phyloP scores from a whole-genome alignment of 2,888 invertebrate genomes.

The Xylota sylvarum region DNA sequence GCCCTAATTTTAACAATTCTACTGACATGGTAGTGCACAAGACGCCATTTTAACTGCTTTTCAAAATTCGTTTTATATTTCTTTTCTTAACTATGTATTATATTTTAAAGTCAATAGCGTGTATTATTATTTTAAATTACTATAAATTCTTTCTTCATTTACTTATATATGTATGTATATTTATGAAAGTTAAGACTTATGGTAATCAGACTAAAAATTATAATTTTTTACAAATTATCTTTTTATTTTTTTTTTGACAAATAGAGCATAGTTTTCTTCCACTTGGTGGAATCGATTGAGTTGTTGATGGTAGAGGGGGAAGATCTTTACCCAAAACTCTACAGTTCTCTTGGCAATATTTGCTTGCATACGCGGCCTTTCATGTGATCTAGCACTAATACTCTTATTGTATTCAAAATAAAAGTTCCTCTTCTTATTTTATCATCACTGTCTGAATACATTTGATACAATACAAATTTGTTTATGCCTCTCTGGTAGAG shows the following conservation, averaged over 20 bases:
- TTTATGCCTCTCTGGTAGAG: slow-evolving; percentile 50
- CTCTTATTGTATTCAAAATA: slow-evolving; percentile 27
- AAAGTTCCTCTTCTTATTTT: slow-evolving; percentile 61
- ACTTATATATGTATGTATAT: neutral
- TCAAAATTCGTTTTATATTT: too few species aligned
- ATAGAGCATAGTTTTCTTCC: slow-evolving; percentile 48
- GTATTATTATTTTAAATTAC: neutral
- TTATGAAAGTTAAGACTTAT: slow-evolving; percentile 9
- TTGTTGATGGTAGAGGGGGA: slow-evolving; percentile 57
- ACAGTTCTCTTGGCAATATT: slow-evolving; percentile 62
- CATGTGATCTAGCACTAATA: slow-evolving; percentile 61
- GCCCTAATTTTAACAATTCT: too few species aligned
- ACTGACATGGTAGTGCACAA: too few species aligned
- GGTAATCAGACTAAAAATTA: neutral
- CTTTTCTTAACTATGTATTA: too few species aligned
- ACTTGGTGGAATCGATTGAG: slow-evolving; percentile 38
- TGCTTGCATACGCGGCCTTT: slow-evolving; percentile 51
- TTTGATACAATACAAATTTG: slow-evolving; percentile 60
- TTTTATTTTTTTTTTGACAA: slow-evolving; percentile 35
- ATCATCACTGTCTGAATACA: slow-evolving; percentile 50
- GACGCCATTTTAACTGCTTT: neutral
- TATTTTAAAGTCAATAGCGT: neutral
- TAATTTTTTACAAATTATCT: slow-evolving; percentile 37
- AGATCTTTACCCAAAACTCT: slow-evolving; percentile 61
- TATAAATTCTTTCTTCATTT: neutral